These are phyloP conservation scores for Silvanus unidentatus DNA, from an alignment of 2,888 invertebrate species.

Conservation along the genomic window DNA sequence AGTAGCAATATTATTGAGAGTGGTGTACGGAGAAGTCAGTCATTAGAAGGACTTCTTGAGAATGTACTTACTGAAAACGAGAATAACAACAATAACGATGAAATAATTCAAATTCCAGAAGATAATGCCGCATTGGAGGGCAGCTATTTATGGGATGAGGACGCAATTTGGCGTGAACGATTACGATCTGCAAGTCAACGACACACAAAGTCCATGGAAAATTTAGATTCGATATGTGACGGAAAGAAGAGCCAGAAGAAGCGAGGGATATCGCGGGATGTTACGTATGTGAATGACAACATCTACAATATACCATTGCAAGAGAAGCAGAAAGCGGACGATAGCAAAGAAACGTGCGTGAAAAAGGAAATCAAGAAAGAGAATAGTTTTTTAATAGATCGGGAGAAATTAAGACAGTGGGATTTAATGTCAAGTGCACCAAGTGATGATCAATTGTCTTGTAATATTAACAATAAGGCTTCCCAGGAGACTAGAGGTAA, in stretches of 20 bases:
- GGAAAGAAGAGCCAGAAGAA: constrained; percentile 33
- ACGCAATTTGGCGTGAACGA: constrained; percentile 74
- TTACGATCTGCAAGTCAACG: constrained; percentile 71
- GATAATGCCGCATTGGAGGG: constrained; percentile 44
- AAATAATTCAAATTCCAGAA: constrained; percentile 6
- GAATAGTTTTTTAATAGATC: constrained; percentile 56
- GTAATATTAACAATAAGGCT: constrained; percentile 24
- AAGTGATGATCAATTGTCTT: constrained; percentile 37
- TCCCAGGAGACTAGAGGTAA: constrained; percentile 33
- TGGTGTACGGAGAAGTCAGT: constrained; percentile 50
- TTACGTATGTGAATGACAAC: constrained; percentile 73
- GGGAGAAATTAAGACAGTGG: constrained; percentile 83
- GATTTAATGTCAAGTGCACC: constrained; percentile 77
- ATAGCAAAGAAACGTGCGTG: constrained; percentile 47
- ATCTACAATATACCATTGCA: constrained; percentile 50
- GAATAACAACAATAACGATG: constrained; percentile 13
- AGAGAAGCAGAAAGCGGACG: constrained; percentile 34
- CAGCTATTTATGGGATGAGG: constrained; percentile 78
- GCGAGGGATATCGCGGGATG: constrained; percentile 57
- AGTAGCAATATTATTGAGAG: constrained; percentile 18
- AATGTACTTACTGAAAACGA: constrained; percentile 43
- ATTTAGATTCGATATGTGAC: constrained; percentile 58
- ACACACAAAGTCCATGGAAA: constrained; percentile 77
- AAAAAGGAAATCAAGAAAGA: constrained; percentile 37
- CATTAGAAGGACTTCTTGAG: constrained; percentile 55